phyloP scores from a whole-genome alignment of 2,797 vertebrate genomes.

The Myotis planiceps region DNA sequence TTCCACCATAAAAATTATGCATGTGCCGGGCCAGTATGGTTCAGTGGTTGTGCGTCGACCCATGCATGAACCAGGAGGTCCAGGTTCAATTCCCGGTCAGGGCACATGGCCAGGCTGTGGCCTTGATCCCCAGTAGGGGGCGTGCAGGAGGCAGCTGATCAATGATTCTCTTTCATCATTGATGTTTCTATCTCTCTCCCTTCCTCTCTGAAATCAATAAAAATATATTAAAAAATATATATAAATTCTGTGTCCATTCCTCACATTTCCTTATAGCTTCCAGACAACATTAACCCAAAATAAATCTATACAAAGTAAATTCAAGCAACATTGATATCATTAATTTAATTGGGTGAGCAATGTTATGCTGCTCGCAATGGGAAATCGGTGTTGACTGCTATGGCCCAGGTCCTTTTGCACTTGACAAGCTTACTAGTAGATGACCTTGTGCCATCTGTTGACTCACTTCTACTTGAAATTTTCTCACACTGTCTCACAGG shows the following conservation, averaged over 20 bases:
- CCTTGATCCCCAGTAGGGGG: no score
- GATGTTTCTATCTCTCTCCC: no score
- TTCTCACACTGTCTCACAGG: background rate
- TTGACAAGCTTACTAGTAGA: no score
- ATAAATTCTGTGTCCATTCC: background rate
- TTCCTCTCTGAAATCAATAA: no score
- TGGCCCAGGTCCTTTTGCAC: background rate
- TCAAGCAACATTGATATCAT: background rate
- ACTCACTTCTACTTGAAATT: background rate
- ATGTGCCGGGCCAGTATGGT: background rate
- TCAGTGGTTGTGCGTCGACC: no score
- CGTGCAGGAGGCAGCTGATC: no score
- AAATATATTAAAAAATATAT: no score
- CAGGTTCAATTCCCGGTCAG: no score
- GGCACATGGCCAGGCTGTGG: no score
- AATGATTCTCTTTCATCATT: no score
- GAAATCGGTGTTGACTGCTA: background rate
- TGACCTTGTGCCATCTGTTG: no score
- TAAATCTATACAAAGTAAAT: background rate
- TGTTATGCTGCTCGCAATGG: background rate
- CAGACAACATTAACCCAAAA: background rate
- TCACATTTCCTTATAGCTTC: background rate
- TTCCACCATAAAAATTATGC: slow-evolving; percentile 32
- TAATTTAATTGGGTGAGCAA: background rate
- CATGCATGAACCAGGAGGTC: no score